phyloP scores from a whole-genome alignment of 2,113 vertebrate genomes.

The Megalops atlanticus region DNA sequence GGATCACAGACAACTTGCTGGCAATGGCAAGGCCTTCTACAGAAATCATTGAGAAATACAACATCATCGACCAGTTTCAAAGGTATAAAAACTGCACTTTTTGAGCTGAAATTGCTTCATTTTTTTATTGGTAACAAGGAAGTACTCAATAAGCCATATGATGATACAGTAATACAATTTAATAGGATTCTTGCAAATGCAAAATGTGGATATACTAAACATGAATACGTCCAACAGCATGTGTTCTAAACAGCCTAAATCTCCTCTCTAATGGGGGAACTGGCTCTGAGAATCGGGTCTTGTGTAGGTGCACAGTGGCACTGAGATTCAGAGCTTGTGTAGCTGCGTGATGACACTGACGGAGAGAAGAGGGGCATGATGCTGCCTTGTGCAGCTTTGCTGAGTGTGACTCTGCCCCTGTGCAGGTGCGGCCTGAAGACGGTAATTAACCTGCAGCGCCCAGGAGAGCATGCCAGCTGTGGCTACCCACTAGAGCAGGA shows the following conservation, averaged over 20 bases:
- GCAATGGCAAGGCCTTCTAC: slow-evolving; percentile 96
- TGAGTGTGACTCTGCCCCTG: slow-evolving; percentile 15
- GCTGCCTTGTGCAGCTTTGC: too few species aligned
- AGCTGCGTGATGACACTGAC: background rate
- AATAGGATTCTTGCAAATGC: background rate
- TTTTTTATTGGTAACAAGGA: background rate
- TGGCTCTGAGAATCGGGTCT: background rate
- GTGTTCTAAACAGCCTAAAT: background rate
- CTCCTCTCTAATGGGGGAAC: background rate
- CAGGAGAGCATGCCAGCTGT: slow-evolving; percentile 95
- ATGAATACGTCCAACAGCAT: background rate
- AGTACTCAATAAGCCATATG: background rate
- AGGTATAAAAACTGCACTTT: slow-evolving; percentile 66
- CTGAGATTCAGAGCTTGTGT: background rate
- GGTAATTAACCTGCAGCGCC: slow-evolving; percentile 93
- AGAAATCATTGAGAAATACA: slow-evolving; percentile 89
- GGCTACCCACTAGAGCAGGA: slow-evolving; percentile 88
- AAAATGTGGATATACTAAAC: too few species aligned
- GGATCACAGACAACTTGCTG: slow-evolving; percentile 93
- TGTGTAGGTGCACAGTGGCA: background rate
- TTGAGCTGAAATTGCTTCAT: background rate
- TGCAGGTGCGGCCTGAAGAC: slow-evolving; percentile 88
- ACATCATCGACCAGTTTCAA: slow-evolving; percentile 88
- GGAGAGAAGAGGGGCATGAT: background rate
- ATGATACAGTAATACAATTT: background rate